Percentiles rank a stretch among this genome's conserved stretches.
Evolutionary conservation across 2,113 vertebrate genomes (phyloP).

Genomic region (Leuciscus idus): DNA sequence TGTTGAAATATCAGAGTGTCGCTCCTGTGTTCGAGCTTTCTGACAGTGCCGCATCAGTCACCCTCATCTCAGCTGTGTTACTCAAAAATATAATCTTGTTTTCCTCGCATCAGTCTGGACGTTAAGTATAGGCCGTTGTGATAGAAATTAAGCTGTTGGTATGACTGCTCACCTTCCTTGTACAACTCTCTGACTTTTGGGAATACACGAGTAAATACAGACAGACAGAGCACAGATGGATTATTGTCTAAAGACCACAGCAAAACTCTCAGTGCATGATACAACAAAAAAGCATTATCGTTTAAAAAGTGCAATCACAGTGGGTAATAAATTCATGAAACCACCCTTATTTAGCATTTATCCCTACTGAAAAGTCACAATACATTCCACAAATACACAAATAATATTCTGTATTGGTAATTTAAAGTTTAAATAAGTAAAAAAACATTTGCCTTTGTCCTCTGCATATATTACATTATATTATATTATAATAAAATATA

Average conservation of each 20-base stretch:
- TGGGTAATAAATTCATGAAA: background rate
- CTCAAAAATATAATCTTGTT: conserved; percentile 39
- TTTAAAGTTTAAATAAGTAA: too few species aligned
- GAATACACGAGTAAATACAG: background rate
- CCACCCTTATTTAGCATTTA: background rate
- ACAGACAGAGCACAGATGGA: background rate
- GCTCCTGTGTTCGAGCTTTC: conserved; percentile 26
- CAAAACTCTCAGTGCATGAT: background rate
- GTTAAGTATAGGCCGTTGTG: conserved; percentile 3
- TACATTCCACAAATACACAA: background rate
- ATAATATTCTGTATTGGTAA: background rate
- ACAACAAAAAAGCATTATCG: background rate
- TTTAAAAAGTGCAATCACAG: background rate
- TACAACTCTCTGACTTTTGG: background rate
- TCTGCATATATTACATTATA: too few species aligned
- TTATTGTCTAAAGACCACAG: background rate
- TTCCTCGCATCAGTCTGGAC: conserved; percentile 27
- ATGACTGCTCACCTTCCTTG: background rate
- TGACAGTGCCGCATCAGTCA: conserved; percentile 57
- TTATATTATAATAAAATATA: too few species aligned
- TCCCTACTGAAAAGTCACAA: background rate
- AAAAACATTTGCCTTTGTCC: too few species aligned
- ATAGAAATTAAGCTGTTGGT: conserved; percentile 28
- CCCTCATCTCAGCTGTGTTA: background rate
- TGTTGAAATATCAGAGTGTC: conserved; percentile 58